These are phyloP conservation scores for Polydrusus cervinus DNA, from an alignment of 2,888 invertebrate genomes.

Conservation along the genomic window DNA sequence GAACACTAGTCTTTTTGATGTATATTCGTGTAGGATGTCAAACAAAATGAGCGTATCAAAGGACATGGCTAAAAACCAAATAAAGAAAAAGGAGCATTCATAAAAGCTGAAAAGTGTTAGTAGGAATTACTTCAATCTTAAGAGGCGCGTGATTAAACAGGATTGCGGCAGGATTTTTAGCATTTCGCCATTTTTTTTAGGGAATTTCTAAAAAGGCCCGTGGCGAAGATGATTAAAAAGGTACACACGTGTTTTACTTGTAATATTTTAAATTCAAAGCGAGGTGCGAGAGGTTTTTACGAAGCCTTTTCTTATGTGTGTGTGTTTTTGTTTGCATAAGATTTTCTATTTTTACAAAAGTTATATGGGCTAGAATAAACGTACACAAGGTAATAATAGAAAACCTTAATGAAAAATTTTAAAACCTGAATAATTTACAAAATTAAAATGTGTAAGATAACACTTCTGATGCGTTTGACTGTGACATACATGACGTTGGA, in stretches of 20 bases:
- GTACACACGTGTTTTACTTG: not conserved
- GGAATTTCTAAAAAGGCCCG: not conserved
- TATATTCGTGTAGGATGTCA: conserved; percentile 9
- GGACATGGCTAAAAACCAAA: conserved; percentile 15
- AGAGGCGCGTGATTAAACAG: conserved; percentile 20
- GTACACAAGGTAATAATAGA: too few species aligned
- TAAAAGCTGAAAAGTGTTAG: conserved; percentile 22
- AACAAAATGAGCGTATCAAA: conserved; percentile 19
- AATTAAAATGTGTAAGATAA: too few species aligned
- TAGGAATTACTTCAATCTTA: conserved; percentile 28
- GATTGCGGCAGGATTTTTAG: conserved; percentile 22
- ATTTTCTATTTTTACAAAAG: not conserved
- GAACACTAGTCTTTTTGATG: conserved; percentile 18
- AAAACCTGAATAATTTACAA: too few species aligned
- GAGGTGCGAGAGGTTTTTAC: not conserved
- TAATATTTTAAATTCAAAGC: conserved; percentile 15
- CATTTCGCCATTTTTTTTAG: conserved; percentile 8
- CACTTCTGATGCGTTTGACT: too few species aligned
- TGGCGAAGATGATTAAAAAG: not conserved
- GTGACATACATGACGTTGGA: too few species aligned
- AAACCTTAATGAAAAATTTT: too few species aligned
- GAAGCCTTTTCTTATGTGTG: not conserved
- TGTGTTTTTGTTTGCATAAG: not conserved
- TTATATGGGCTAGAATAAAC: too few species aligned
- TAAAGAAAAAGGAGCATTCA: conserved; percentile 27